Evolutionary conservation across 2,888 invertebrate genomes (phyloP), one percentile per base, ranked within the genome.

Genomic region (Caenorhabditis sp.): DNA sequence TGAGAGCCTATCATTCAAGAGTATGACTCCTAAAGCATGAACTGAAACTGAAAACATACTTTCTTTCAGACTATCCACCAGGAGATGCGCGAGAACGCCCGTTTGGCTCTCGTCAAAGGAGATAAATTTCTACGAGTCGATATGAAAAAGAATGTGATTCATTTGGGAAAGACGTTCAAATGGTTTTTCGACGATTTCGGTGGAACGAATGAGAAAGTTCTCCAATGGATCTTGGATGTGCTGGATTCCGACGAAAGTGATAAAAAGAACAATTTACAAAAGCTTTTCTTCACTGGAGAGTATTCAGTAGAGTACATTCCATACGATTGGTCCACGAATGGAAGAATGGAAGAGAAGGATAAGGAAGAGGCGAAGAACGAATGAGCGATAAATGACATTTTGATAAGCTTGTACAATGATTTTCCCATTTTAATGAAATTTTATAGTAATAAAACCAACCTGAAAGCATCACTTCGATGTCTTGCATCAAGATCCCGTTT

Each of bases 401-500:
- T 12, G 14, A 16, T n/a, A 8, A 24, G 24, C 41, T 44, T 64
- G 44, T 64, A 44, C 28, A 28, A 41, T 61, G 10, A 19, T 58
- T 58, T 58, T 28, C 10, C 31, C 58, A 41, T 6, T 19, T 35
- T 59, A 59, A 59, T 35, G 41, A 61, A 41, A 12, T 19, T 66
- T 26, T 38, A 1, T 2, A 54, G 19, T 26, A 8, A 14, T 24
- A 61, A 61, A 22, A 79, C 86, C 47, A 80, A 93, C 93, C 94
- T 93, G 93, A 96, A 98, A 51, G 96, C 95, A 93, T 97, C 97
- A 24, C 97, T 97, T 91, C 97, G 96, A 83, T 96, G 96, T 89
- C 97, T 94, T 0, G 98, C 98, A 93, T 98, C 98, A 87, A 99
- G 94, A 93, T 98, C 98, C 84, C 98, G 94, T 93, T 98, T 96